Evolutionary conservation across 2,113 vertebrate genomes (phyloP).

Genomic region (Petromus typicus): DNA sequence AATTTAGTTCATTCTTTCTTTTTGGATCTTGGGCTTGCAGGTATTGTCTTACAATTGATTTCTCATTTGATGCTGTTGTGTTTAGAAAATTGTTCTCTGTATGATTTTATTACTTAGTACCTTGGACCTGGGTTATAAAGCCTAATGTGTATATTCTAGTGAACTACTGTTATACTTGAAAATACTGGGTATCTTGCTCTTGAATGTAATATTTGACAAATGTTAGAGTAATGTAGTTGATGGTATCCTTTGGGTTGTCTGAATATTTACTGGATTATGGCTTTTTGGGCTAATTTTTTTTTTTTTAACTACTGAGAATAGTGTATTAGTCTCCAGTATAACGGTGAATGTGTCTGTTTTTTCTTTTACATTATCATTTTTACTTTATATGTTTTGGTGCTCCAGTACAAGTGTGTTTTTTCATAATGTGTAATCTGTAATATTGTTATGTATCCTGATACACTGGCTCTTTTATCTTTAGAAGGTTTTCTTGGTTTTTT

Average conservation of each 20-base stretch:
- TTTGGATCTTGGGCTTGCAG: background rate
- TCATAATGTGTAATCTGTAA: background rate
- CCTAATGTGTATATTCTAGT: background rate
- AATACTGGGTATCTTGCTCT: background rate
- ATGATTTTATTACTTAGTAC: background rate
- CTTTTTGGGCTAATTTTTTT: background rate
- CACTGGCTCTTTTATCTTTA: background rate
- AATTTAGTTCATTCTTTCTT: background rate
- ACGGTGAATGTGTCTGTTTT: background rate
- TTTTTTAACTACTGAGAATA: background rate
- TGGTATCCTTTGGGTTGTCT: background rate
- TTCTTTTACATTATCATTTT: background rate
- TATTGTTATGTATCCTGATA: background rate
- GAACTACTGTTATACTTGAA: background rate
- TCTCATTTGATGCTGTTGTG: background rate
- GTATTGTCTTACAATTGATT: background rate
- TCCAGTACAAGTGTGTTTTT: background rate
- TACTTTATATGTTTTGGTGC: background rate
- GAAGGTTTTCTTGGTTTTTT: slow-evolving; percentile 8
- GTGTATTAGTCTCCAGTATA: background rate
- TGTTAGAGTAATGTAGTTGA: background rate
- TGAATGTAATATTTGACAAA: background rate
- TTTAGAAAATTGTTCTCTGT: background rate
- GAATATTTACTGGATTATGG: background rate
- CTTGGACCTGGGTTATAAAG: background rate